Conservation (phyloP, 2,797 vertebrate genomes). For the Avahi laniger region DNA sequence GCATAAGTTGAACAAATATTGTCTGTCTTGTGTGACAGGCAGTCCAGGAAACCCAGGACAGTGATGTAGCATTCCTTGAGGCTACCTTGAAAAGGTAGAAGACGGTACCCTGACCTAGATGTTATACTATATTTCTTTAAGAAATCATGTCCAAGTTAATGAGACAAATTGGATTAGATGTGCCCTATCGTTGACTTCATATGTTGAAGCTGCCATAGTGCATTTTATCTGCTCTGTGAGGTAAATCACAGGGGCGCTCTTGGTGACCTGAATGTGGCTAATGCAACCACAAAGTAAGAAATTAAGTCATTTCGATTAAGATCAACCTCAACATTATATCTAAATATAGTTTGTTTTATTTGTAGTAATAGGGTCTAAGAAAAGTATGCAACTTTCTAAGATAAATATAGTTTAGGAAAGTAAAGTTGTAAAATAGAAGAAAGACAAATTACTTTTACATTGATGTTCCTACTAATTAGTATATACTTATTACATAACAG, state of each 20-base stretch:
- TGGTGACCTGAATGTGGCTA: not conserved
- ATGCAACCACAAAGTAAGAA: not conserved
- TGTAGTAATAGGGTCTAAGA: not conserved
- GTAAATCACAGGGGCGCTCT: not conserved
- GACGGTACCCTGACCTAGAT: not conserved
- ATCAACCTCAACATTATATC: not conserved
- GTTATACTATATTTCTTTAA: not conserved
- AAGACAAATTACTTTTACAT: slow-evolving; percentile 30
- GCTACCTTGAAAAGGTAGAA: not conserved
- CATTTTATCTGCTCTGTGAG: not conserved
- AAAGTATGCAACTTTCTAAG: slow-evolving; percentile 29
- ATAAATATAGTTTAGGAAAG: not conserved
- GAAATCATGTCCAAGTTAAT: not conserved
- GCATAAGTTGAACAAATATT: not conserved
- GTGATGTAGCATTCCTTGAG: not conserved
- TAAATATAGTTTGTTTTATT: not conserved
- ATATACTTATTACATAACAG: not conserved
- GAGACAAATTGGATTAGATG: not conserved
- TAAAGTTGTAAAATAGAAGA: not conserved
- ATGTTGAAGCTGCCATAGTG: not conserved
- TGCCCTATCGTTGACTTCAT: not conserved
- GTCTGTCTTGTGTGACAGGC: not conserved
- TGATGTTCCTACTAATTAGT: slow-evolving; percentile 15
- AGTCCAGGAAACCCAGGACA: not conserved
- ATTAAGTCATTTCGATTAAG: not conserved